A percentile compares a stretch with the other conserved stretches of the same genome.
These are phyloP conservation scores for Staurois parvus DNA, from an alignment of 2,797 vertebrate genomes.

Conservation along the genomic window DNA sequence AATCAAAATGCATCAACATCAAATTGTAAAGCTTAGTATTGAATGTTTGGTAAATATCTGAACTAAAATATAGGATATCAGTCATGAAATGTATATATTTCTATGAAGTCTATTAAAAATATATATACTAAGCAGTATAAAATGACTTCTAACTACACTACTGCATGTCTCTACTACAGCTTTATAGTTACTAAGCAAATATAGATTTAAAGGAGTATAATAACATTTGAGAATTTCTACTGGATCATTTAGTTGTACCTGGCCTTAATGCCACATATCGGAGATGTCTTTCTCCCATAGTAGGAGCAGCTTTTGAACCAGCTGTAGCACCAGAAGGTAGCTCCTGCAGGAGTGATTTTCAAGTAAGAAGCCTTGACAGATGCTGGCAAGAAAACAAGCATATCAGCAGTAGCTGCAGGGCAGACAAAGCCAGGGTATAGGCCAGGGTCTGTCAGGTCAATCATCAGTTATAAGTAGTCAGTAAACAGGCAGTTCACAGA, in stretches of 20 bases:
- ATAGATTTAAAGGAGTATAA: no score
- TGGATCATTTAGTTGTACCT: background rate
- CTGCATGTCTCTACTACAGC: no score
- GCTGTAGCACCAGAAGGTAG: conserved; percentile 48
- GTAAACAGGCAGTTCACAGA: conserved; percentile 51
- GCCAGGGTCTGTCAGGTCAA: conserved; percentile 51
- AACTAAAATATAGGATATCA: no score
- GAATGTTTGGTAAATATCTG: no score
- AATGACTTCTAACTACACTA: no score
- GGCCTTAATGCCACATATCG: conserved; percentile 11
- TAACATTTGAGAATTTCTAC: background rate
- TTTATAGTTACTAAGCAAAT: no score
- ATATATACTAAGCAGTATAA: no score
- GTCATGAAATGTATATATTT: no score
- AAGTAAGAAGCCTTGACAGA: conserved; percentile 54
- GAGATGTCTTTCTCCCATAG: background rate
- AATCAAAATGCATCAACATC: no score
- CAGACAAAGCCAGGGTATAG: conserved; percentile 52
- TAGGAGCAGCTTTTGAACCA: conserved; percentile 7
- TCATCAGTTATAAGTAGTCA: conserved; percentile 51
- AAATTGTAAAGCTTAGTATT: no score
- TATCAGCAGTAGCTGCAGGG: conserved; percentile 52
- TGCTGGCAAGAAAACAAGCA: conserved; percentile 50
- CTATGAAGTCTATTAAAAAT: no score
- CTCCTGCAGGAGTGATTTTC: conserved; percentile 54